A percentile compares a stretch with the other conserved stretches of the same genome.
These are phyloP conservation scores for Lycaena phlaeas DNA, from an alignment of 2,888 invertebrate species.

Conservation along the genomic window DNA sequence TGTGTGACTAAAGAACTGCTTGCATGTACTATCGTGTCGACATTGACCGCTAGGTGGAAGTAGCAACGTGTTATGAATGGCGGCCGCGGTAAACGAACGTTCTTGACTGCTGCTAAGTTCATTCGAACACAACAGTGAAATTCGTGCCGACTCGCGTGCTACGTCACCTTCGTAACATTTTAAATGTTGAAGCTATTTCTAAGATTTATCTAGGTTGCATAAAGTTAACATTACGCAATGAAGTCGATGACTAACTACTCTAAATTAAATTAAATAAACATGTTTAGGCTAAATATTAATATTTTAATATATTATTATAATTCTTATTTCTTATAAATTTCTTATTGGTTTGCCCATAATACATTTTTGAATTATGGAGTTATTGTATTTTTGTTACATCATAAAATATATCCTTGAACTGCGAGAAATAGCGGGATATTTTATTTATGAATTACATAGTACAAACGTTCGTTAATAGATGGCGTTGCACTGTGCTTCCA, in stretches of 20 bases:
- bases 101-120: slow-evolving; percentile 67
- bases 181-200: slow-evolving; percentile 5
- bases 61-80: slow-evolving; percentile 45
- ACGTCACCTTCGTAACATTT: slow-evolving; percentile 13
- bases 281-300: no score
- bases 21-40: slow-evolving; percentile 47
- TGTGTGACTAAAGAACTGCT: slow-evolving; percentile 30
- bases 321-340: no score
- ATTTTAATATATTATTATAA: no score
- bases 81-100: slow-evolving; percentile 68
- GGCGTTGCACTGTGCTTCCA: neutral
- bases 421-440: neutral
- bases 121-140: slow-evolving; percentile 37
- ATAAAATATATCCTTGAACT: no score
- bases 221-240: slow-evolving; percentile 2
- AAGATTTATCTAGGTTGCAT: slow-evolving; percentile 5
- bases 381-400: no score
- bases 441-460: neutral
- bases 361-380: no score
- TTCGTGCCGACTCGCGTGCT: slow-evolving; percentile 29
- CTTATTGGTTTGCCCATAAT: no score
- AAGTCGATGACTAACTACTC: neutral
- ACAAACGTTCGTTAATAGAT: neutral
- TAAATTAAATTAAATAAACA: no score
- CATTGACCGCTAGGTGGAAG: slow-evolving; percentile 71